phyloP scores from a whole-genome alignment of 2,113 vertebrate species.

The Nibea albiflora region DNA sequence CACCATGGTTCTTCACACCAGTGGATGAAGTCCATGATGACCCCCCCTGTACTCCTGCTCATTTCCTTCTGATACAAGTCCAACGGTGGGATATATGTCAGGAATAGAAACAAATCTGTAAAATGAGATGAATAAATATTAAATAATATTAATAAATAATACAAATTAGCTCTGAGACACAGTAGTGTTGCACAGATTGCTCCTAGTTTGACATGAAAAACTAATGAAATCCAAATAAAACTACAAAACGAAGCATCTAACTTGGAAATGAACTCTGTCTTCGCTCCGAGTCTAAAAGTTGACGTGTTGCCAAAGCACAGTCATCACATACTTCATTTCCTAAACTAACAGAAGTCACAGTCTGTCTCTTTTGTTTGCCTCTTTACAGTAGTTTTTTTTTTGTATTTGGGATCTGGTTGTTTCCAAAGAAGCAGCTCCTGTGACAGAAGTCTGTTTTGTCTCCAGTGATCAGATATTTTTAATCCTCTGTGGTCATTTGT shows the following conservation, averaged over 20 bases:
- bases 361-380: background rate
- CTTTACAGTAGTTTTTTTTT: background rate
- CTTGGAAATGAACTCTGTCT: background rate
- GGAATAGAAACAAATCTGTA: too few species aligned
- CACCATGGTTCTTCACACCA: too few species aligned
- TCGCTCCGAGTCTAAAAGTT: background rate
- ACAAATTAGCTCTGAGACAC: too few species aligned
- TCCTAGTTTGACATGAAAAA: too few species aligned
- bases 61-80: too few species aligned
- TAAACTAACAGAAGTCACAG: background rate
- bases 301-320: background rate
- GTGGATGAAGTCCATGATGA: too few species aligned
- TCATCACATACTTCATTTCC: background rate
- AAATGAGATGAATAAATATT: too few species aligned
- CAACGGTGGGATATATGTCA: too few species aligned
- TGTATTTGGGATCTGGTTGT: background rate
- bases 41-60: too few species aligned
- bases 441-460: slow-evolving; percentile 30
- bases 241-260: background rate
- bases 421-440: slow-evolving; percentile 2
- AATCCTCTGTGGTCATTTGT: slow-evolving; percentile 41
- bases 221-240: background rate
- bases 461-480: slow-evolving; percentile 48
- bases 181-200: too few species aligned
- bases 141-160: too few species aligned